These are phyloP conservation scores for Manacus vitellinus DNA, from an alignment of 2,113 vertebrate species.

Conservation along the genomic window DNA sequence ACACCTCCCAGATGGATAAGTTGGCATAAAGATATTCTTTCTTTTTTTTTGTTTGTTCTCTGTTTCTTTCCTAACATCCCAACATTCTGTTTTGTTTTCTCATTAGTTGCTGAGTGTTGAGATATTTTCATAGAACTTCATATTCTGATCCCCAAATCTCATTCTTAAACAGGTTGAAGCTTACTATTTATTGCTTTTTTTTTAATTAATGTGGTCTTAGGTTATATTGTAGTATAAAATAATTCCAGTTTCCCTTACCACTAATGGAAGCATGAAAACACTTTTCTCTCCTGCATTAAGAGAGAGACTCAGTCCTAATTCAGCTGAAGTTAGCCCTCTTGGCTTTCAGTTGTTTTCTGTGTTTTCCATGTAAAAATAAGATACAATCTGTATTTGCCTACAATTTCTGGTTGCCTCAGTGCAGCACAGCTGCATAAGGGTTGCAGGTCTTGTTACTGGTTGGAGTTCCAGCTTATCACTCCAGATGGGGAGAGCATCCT, in stretches of 20 bases:
- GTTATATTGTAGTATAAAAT: neutral
- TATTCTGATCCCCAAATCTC: neutral
- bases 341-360: neutral
- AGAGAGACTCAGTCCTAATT: neutral
- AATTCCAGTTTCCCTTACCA: neutral
- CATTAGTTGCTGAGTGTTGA: neutral
- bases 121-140: neutral
- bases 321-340: neutral
- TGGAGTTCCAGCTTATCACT: neutral
- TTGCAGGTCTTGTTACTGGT: neutral
- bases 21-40: neutral
- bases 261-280: neutral
- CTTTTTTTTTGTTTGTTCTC: neutral
- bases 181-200: neutral
- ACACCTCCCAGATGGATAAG: accelerated
- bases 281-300: neutral
- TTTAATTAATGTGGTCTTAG: neutral
- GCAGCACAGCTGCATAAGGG: neutral
- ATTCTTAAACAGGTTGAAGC: neutral
- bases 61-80: neutral
- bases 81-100: neutral
- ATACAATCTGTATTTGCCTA: neutral
- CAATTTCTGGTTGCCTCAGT: neutral
- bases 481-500: neutral
- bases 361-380: neutral